Evolutionary conservation across 2,888 invertebrate species (phyloP).

Genomic region (Fragum whitleyi): DNA sequence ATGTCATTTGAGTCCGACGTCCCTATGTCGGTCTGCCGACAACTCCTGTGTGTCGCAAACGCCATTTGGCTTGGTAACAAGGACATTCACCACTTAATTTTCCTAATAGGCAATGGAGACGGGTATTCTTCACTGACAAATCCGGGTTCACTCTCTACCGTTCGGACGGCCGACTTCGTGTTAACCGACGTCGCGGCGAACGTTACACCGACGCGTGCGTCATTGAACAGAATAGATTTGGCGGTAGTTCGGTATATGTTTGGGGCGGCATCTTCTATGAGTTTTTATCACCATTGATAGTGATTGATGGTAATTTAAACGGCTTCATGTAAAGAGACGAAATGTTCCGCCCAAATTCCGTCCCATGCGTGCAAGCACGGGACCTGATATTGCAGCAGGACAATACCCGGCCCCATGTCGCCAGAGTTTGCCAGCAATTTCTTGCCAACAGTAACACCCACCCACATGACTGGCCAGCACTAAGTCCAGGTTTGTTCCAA

Average conservation of each 20-base stretch:
- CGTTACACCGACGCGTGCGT: conserved; percentile 29
- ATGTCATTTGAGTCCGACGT: conserved; percentile 21
- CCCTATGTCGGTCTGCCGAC: conserved; percentile 41
- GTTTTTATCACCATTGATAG: conserved; percentile 20
- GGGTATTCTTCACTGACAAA: conserved; percentile 19
- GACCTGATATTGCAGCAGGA: conserved; percentile 23
- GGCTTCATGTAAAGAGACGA: conserved; percentile 29
- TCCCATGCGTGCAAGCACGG: conserved; percentile 21
- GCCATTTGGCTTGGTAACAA: conserved; percentile 16
- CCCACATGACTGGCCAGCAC: background rate
- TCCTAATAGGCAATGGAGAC: conserved; percentile 32
- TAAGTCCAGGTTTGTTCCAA: too few relatives aligned
- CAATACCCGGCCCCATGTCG: conserved; percentile 24
- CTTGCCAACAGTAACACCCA: too few relatives aligned
- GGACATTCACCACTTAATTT: conserved; percentile 25
- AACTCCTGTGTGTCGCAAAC: conserved; percentile 16
- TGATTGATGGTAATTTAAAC: conserved; percentile 23
- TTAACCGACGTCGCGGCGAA: conserved; percentile 36
- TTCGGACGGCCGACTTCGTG: conserved; percentile 30
- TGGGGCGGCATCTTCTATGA: conserved; percentile 10
- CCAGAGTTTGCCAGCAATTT: too few relatives aligned
- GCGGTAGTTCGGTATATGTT: conserved; percentile 22
- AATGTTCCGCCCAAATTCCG: conserved; percentile 16
- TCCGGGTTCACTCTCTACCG: conserved; percentile 15
- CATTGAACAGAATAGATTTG: conserved; percentile 18